Conservation (phyloP, 1,140 invertebrate species). For the Sycobia sp. region DNA sequence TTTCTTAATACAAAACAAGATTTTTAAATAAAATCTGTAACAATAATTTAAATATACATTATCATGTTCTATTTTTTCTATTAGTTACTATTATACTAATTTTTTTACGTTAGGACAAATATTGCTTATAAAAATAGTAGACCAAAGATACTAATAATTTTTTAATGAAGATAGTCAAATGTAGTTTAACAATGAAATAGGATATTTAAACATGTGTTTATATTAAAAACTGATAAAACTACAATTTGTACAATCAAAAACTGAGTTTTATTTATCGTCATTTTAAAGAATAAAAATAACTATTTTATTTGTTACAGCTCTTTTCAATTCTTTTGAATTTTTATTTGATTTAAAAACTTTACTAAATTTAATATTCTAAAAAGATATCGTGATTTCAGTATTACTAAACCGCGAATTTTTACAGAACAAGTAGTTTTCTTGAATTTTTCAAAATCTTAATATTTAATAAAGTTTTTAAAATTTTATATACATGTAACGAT, state of each 20-base stretch:
- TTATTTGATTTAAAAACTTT: slow-evolving; percentile 35
- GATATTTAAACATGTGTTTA: slow-evolving; percentile 21
- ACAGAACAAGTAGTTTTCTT: slow-evolving; percentile 23
- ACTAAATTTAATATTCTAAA: slow-evolving; percentile 33
- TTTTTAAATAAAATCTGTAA: no score
- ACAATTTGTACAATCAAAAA: slow-evolving; percentile 36
- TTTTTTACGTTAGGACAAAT: no score
- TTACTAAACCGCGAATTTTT: slow-evolving; percentile 30
- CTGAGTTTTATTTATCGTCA: slow-evolving; percentile 36
- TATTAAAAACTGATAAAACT: slow-evolving; percentile 26
- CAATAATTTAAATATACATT: background rate
- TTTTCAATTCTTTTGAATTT: slow-evolving; percentile 32
- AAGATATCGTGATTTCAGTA: slow-evolving; percentile 15
- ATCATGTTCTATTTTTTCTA: no score
- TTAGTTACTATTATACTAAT: no score
- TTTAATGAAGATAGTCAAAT: no score
- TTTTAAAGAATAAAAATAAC: slow-evolving; percentile 37
- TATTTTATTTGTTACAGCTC: slow-evolving; percentile 36
- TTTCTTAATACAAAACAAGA: no score
- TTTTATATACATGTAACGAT: slow-evolving; percentile 37
- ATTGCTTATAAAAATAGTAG: no score
- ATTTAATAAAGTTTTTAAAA: slow-evolving; percentile 37
- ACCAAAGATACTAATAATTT: no score
- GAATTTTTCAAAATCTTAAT: slow-evolving; percentile 34
- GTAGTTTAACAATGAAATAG: slow-evolving; percentile 7